Conservation (phyloP, 2,113 vertebrate genomes). For the Aegypius monachus region DNA sequence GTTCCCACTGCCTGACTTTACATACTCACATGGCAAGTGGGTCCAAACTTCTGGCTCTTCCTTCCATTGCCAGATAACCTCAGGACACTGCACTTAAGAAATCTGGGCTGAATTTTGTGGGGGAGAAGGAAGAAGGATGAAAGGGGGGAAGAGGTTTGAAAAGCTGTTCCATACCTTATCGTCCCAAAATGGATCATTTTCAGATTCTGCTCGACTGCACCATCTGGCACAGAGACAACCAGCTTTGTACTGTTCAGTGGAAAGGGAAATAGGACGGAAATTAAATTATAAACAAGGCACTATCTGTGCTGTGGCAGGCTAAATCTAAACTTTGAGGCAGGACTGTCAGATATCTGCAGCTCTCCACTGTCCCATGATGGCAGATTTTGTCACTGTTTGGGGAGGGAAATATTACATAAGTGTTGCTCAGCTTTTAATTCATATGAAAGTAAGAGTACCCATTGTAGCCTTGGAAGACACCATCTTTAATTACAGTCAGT, state of each 20-base stretch:
- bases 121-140: background rate
- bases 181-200: background rate
- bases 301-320: background rate
- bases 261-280: slow-evolving; percentile 21
- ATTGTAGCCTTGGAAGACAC: background rate
- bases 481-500: slow-evolving; percentile 34
- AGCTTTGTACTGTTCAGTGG: background rate
- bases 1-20: slow-evolving; percentile 36
- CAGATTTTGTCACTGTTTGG: background rate
- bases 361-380: background rate
- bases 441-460: background rate
- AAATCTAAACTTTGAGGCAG: background rate
- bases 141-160: background rate
- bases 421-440: background rate
- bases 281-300: background rate
- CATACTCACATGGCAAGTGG: background rate
- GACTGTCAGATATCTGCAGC: background rate
- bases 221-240: background rate
- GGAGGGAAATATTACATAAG: background rate
- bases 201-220: background rate
- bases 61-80: background rate
- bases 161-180: background rate
- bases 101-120: background rate
- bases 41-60: background rate
- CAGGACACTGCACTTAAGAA: background rate